phyloP scores from a whole-genome alignment of 2,113 vertebrate genomes.

The Bufo bufo region DNA sequence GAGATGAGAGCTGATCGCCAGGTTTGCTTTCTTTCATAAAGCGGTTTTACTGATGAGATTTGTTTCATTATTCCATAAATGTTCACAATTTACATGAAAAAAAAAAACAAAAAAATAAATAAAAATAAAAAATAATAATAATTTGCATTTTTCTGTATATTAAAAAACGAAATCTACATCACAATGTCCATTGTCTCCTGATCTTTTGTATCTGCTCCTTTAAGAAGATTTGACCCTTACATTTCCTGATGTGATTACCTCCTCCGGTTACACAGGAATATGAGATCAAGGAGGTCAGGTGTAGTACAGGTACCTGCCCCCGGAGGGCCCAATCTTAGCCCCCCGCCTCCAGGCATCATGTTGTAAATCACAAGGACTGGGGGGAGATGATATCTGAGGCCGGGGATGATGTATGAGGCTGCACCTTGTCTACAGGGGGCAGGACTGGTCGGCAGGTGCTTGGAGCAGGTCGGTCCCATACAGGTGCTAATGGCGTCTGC shows the following conservation, averaged over 20 bases:
- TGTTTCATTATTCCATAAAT: too few relatives aligned
- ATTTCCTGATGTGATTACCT: too few relatives aligned
- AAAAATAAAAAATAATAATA: too few relatives aligned
- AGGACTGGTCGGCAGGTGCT: not conserved
- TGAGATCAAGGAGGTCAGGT: not conserved
- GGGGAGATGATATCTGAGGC: conserved; percentile 2
- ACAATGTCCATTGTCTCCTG: too few relatives aligned
- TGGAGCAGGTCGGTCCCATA: not conserved
- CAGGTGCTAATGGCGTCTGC: not conserved
- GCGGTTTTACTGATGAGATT: too few relatives aligned
- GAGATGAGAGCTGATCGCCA: too few relatives aligned
- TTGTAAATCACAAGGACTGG: not conserved
- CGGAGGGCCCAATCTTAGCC: not conserved
- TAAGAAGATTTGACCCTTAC: too few relatives aligned
- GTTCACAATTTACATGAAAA: too few relatives aligned
- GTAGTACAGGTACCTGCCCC: not conserved
- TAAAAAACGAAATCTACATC: too few relatives aligned
- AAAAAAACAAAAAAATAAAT: too few relatives aligned
- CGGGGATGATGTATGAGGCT: not conserved
- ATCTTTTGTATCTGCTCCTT: too few relatives aligned
- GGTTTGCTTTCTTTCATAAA: too few relatives aligned
- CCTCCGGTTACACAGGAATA: not conserved
- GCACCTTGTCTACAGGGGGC: not conserved
- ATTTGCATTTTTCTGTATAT: not conserved
- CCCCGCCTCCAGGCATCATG: not conserved